A percentile compares a stretch with the other conserved stretches of the same genome.
Conservation (phyloP, 2,888 invertebrate genomes). For the Cremastinae sp. region DNA sequence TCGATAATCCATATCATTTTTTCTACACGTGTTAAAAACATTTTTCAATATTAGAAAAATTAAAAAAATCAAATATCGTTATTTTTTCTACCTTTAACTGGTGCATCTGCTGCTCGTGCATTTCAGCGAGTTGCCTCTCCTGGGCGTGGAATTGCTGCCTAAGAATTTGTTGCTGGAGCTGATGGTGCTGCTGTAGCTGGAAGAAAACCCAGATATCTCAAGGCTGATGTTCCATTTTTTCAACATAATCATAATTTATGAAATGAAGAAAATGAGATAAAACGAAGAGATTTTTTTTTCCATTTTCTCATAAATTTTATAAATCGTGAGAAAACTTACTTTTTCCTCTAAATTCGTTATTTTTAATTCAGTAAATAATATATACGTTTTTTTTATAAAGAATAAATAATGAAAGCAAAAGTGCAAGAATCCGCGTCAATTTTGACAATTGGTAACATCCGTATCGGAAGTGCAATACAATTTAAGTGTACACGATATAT, state of each 20-base stretch:
- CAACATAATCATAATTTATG: too few relatives aligned
- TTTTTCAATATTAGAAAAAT: too few relatives aligned
- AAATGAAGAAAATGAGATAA: too few relatives aligned
- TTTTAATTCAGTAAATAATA: too few relatives aligned
- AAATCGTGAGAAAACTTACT: too few relatives aligned
- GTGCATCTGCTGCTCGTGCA: conserved; percentile 95
- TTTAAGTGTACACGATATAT: not conserved
- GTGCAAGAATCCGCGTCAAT: conserved; percentile 60
- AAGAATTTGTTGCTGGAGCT: conserved; percentile 94
- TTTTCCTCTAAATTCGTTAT: not conserved
- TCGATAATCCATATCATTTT: too few relatives aligned
- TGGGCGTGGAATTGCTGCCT: conserved; percentile 95
- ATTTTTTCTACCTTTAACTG: conserved; percentile 89
- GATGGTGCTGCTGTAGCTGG: conserved; percentile 96
- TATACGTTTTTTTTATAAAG: too few relatives aligned
- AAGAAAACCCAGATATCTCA: conserved; percentile 81
- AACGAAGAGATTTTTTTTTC: conserved; percentile 26
- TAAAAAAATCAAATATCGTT: too few relatives aligned
- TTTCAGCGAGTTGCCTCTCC: conserved; percentile 93
- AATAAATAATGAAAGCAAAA: too few relatives aligned
- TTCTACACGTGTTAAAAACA: too few relatives aligned
- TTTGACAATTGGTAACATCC: conserved; percentile 69
- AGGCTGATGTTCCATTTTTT: conserved; percentile 72
- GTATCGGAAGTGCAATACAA: conserved; percentile 58
- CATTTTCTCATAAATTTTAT: not conserved